Evolutionary conservation across 2,113 vertebrate species (phyloP).

Genomic region (Urocolius indicus): DNA sequence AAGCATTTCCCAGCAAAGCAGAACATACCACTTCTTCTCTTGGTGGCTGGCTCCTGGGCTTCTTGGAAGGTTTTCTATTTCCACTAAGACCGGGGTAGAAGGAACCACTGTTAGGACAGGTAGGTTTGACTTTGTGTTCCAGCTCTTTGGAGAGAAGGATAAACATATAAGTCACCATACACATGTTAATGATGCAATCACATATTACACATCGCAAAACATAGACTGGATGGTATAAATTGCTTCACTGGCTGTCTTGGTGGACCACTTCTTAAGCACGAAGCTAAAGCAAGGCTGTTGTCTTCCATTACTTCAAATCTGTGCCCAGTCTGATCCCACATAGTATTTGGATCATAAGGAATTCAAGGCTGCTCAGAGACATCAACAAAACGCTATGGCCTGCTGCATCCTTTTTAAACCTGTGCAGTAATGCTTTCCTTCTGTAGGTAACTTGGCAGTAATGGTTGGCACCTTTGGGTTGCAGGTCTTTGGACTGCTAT

Average conservation of each 20-base stretch:
- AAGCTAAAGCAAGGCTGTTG: background rate
- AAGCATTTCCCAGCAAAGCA: slow-evolving; percentile 38
- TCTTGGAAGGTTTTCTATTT: slow-evolving; percentile 87
- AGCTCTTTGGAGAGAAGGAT: slow-evolving; percentile 75
- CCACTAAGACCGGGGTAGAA: slow-evolving; percentile 80
- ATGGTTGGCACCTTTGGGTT: background rate
- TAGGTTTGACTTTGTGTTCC: slow-evolving; percentile 66
- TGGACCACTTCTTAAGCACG: background rate
- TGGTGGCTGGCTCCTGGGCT: slow-evolving; percentile 82
- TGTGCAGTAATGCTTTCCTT: background rate
- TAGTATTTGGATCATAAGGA: background rate
- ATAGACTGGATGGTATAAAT: background rate
- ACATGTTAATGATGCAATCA: background rate
- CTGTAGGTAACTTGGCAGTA: background rate
- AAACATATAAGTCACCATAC: slow-evolving; percentile 32
- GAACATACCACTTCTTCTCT: slow-evolving; percentile 88
- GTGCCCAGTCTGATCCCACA: background rate
- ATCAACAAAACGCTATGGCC: background rate
- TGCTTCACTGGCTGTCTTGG: no score
- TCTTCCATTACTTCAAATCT: background rate
- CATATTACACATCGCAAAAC: background rate
- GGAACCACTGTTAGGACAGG: slow-evolving; percentile 65
- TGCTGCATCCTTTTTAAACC: background rate
- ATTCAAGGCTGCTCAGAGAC: background rate
- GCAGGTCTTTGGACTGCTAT: background rate